Conservation (phyloP, 2,113 vertebrate genomes). For the Nansenia antarctica region DNA sequence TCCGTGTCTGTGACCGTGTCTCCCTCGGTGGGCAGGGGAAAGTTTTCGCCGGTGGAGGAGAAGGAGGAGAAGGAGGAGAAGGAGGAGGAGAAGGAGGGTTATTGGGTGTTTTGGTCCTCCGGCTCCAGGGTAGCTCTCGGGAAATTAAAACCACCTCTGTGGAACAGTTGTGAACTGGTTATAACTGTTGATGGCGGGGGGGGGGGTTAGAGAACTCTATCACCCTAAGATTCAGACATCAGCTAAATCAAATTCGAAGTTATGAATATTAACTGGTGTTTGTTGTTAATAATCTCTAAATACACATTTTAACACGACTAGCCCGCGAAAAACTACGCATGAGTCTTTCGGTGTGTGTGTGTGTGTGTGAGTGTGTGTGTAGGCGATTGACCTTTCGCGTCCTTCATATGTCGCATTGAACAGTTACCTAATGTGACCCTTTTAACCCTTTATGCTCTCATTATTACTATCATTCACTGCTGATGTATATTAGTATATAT, state of each 20-base stretch:
- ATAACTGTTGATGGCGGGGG: neutral
- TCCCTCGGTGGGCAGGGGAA: neutral
- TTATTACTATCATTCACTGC: neutral
- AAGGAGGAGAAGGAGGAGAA: neutral
- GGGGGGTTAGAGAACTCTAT: neutral
- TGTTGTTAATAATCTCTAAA: no score
- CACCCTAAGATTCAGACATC: neutral
- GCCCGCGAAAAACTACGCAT: neutral
- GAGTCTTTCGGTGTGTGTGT: neutral
- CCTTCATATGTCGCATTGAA: slow-evolving; percentile 61
- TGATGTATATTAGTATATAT: neutral
- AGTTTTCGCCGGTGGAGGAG: neutral
- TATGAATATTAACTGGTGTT: no score
- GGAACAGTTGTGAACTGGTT: slow-evolving; percentile 33
- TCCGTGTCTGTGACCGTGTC: neutral
- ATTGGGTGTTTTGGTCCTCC: neutral
- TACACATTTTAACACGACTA: no score
- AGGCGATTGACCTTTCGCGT: slow-evolving; percentile 65
- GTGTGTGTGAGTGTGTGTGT: slow-evolving; percentile 10
- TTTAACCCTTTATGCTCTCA: neutral
- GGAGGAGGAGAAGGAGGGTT: neutral
- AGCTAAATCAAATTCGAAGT: neutral
- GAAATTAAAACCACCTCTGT: neutral
- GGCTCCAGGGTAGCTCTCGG: neutral
- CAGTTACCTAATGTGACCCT: neutral